Conservation (phyloP, 2,797 vertebrate species). For the Lepilemur ruficaudatus region DNA sequence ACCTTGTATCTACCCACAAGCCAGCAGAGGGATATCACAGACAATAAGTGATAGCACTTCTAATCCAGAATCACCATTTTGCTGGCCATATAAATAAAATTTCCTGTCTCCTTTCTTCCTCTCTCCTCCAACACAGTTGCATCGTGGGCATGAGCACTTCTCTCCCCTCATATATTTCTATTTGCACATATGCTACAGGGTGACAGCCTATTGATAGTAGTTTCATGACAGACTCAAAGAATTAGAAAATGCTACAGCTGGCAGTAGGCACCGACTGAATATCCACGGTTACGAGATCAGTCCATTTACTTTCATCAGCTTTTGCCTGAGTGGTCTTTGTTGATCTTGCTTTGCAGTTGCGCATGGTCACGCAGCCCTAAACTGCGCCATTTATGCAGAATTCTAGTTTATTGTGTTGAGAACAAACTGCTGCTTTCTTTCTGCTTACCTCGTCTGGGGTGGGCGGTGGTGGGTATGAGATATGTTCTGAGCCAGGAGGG, state of each 20-base stretch:
- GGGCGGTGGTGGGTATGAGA: background rate
- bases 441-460: background rate
- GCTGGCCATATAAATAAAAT: background rate
- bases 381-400: background rate
- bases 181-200: background rate
- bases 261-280: background rate
- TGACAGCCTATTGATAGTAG: background rate
- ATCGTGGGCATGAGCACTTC: background rate
- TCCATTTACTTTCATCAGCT: background rate
- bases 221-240: background rate
- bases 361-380: background rate
- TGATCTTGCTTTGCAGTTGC: background rate
- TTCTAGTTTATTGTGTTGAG: background rate
- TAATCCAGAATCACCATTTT: background rate
- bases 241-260: background rate
- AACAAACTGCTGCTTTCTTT: background rate
- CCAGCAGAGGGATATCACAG: background rate
- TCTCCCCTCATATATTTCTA: slow-evolving; percentile 3
- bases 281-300: fast-evolving
- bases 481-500: background rate
- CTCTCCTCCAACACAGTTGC: background rate
- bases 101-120: background rate
- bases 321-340: background rate
- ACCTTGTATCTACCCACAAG: background rate
- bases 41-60: background rate